Evolutionary conservation across 2,113 vertebrate species (phyloP), one percentile per base, ranked within the genome.

Genomic region (Crocuta crocuta): DNA sequence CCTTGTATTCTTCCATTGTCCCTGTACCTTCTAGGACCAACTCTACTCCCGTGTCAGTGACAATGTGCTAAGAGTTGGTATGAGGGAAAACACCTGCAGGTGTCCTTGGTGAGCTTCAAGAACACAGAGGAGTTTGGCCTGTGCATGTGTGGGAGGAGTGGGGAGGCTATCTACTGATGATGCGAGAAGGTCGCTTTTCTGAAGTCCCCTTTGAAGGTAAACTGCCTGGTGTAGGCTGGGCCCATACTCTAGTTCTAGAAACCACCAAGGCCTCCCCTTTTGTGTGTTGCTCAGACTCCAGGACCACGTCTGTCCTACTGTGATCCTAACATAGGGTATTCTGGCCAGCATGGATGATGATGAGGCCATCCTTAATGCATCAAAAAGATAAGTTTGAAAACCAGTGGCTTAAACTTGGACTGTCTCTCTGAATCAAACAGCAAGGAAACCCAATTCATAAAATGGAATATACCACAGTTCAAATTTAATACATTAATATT

Each of bases 271-370:
- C 33, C 43, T 87, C 53, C 28, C 55, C 8, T 21, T 33, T 11
- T 50, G 43, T 81, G 78, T 48, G 6, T 19, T 8, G 19, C 0
- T 68, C 15, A 68, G 39, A 3, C 8, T 61, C 17, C 68, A 3
- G 26, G 21, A 58, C 79, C 5, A 0, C 0, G 0, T 43, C 85
- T 80, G 1, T 10, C 6, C 10, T 28, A 50, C 3, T 15, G 0
- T 48, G 28, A 58, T 66, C 16, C 55, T 55, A 13, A 21, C 31
- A 16, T 4, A 5, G 16, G 43, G 2, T 4, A 1, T 5, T 23
- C 74, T 48, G 74, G 11, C 35, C 16, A 61, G 11, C 28, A 24
- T 10, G 10, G 70, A 10, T 66, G 35, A 84, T 10, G 12, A 68
- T 10, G n/a, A 7, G 15, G 13, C 2, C 28, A 2, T 48, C 31